phyloP scores from a whole-genome alignment of 1,140 invertebrate genomes.

The Stenopsyche tienmushanensis region DNA sequence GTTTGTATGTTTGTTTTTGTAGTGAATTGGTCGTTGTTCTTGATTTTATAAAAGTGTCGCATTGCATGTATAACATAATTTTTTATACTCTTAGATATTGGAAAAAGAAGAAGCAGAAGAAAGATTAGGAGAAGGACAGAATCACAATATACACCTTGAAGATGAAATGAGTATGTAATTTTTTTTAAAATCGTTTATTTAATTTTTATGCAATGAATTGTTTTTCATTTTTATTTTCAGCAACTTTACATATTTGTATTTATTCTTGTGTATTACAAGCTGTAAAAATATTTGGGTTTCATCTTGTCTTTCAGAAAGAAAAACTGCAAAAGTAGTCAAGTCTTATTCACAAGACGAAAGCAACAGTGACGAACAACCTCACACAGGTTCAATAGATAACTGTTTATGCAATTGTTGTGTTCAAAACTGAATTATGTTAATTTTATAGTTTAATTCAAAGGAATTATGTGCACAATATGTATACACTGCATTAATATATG shows the following conservation, averaged over 20 bases:
- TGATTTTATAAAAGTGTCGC: background rate
- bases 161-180: conserved; percentile 39
- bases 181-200: conserved; percentile 9
- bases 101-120: conserved; percentile 56
- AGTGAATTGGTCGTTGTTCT: background rate
- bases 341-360: conserved; percentile 70
- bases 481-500: background rate
- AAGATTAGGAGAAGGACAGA: conserved; percentile 51
- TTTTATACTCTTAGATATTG: conserved; percentile 47
- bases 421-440: background rate
- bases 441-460: background rate
- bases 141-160: conserved; percentile 45
- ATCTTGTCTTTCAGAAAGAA: conserved; percentile 45
- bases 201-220: too few species aligned
- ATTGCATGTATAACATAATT: conserved; percentile 8
- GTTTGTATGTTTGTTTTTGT: conserved; percentile 42
- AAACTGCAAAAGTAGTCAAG: conserved; percentile 55
- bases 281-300: conserved; percentile 19
- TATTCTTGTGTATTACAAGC: background rate
- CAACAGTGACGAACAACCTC: conserved; percentile 68
- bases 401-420: conserved; percentile 1
- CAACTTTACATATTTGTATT: conserved; percentile 1
- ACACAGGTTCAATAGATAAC: conserved; percentile 54
- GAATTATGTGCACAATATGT: background rate
- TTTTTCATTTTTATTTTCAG: too few species aligned